Base-by-base conservation (phyloP, 2,797 vertebrate species). In the Chanos chanos region DNA sequence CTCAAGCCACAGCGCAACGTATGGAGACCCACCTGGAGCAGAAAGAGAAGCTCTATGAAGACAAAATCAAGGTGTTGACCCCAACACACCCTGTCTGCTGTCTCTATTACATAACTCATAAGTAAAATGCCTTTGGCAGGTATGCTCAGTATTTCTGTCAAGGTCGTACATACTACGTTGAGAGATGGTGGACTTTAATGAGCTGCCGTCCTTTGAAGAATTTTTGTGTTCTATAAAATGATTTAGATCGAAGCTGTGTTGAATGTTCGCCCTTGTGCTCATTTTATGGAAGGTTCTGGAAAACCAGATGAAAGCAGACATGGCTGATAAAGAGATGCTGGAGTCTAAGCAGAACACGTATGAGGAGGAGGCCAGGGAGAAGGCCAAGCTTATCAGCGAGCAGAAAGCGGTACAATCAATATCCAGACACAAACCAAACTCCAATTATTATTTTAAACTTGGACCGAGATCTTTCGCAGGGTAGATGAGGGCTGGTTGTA, bases 301-400 rank as follows among this genome's bases (percentile, higher is more conserved):
- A 86, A 86, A 84, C 80, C 94, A 99, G 81, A 96, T 99, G 90
- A 98, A 98, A 86, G 95, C 92, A 72, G 96, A 98, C 83, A 85
- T 98, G 84, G 91, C 92, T 0, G 94, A 97, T 71, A 99, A 99
- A 78, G 95, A 97, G 74, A 87, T 91, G 41, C 86, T 98, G 74
- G 94, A 98, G 83, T 93, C 88, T 64, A 89, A 94, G 85, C 93
- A 96, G 84, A 87, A 88, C 83, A 90, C 91, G 71, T 94, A 94
- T 61, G 95, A 99, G 71, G 95, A 96, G 75, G 95, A 99, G 77
- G 87, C 93, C 57, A 91, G 74, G 7, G 95, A 99, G 79, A 98
- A 95, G 66, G 93, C 93, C 86, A 92, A 91, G 81, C 79, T 98
- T 77, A 92, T 99, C 80, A 90, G 94, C 8, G 97, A 99, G 67